These are phyloP conservation scores for Psilopogon haemacephalus DNA, from an alignment of 2,113 vertebrate species.

Conservation along the genomic window DNA sequence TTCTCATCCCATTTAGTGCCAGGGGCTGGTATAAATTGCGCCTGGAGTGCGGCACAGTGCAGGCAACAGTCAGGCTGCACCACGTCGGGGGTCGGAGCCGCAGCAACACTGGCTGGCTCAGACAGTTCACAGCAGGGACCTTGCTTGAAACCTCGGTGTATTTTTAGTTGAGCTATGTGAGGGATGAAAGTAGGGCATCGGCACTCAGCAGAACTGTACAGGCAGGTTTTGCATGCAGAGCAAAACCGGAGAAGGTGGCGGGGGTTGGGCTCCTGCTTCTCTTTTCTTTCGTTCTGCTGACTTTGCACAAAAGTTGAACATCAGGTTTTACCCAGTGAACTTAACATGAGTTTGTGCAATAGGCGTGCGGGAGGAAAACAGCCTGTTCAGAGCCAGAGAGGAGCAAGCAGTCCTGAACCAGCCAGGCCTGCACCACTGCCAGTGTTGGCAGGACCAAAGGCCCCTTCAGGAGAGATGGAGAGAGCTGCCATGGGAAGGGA, in stretches of 20 bases:
- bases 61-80: neutral
- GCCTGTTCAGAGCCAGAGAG: neutral
- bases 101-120: neutral
- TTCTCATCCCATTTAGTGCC: neutral
- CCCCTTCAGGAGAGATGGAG: rapidly evolving
- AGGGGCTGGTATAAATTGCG: neutral
- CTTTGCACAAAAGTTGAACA: conserved; percentile 27
- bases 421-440: rapidly evolving
- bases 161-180: conserved; percentile 54
- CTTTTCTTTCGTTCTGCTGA: conserved; percentile 45
- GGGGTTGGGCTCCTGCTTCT: neutral
- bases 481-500: neutral
- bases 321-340: conserved; percentile 9
- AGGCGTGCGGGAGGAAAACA: neutral
- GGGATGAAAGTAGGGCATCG: conserved; percentile 56
- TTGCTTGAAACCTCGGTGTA: neutral
- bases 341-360: neutral
- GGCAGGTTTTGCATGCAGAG: conserved; percentile 54
- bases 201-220: conserved; percentile 1
- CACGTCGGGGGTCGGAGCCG: neutral
- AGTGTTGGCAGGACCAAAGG: neutral
- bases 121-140: conserved; percentile 22
- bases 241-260: neutral
- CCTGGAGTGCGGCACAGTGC: rapidly evolving
- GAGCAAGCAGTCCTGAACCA: neutral